A percentile compares a stretch with the other conserved stretches of the same genome.
phyloP scores from a whole-genome alignment of 2,888 invertebrate species.

The Pachliopta kotzebuea region DNA sequence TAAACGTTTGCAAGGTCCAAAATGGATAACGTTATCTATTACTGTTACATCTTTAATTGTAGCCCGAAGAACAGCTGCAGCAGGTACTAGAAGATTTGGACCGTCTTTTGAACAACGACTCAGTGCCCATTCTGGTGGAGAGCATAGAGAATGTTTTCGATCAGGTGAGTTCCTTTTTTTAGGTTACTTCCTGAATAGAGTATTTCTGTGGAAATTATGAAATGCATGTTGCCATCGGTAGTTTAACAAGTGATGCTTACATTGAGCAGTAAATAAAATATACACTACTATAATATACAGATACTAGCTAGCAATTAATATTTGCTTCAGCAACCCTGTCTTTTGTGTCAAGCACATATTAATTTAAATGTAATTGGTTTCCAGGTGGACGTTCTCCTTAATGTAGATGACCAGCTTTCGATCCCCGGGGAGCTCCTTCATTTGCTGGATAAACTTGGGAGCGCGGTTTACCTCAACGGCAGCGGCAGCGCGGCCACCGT shows the following conservation, averaged over 20 bases:
- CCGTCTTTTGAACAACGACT: constrained; percentile 45
- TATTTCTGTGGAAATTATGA: too few relatives aligned
- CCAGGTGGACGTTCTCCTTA: constrained; percentile 60
- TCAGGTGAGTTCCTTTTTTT: constrained; percentile 43
- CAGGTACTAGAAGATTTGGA: constrained; percentile 57
- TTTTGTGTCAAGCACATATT: too few relatives aligned
- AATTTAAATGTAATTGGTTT: too few relatives aligned
- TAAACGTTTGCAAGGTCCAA: too few relatives aligned
- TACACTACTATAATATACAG: too few relatives aligned
- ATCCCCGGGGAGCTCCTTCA: constrained; percentile 60
- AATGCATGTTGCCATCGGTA: too few relatives aligned
- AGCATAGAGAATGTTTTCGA: constrained; percentile 52
- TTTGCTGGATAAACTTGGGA: constrained; percentile 58
- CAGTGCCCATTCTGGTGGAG: constrained; percentile 43
- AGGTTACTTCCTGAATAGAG: too few relatives aligned
- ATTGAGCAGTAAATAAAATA: too few relatives aligned
- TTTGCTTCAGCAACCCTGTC: too few relatives aligned
- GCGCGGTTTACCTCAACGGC: constrained; percentile 52
- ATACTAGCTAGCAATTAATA: too few relatives aligned
- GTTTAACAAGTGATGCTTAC: too few relatives aligned
- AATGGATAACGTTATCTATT: too few relatives aligned
- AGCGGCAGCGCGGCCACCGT: constrained; percentile 43
- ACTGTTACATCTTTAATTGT: constrained; percentile 32
- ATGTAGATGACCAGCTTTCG: constrained; percentile 43
- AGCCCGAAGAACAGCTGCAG: constrained; percentile 60